Evolutionary conservation across 2,888 invertebrate species (phyloP).

Genomic region (Bibio marci): DNA sequence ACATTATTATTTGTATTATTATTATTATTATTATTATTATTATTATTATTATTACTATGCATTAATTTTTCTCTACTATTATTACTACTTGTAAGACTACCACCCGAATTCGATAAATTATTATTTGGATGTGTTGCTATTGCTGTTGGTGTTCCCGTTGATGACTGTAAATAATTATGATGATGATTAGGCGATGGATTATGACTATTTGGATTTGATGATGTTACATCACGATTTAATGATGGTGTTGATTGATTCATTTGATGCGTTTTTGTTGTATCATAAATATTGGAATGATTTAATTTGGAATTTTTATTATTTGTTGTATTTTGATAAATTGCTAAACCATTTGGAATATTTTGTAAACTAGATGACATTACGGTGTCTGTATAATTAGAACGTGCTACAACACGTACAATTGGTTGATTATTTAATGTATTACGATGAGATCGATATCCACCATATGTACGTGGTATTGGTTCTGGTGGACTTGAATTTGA

Average conservation of each 20-base stretch:
- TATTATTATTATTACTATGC: no score
- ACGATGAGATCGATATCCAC: constrained; percentile 2
- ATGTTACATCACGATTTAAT: constrained; percentile 6
- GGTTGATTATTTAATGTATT: constrained; percentile 3
- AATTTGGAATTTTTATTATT: constrained; percentile 2
- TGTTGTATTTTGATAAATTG: constrained; percentile 16
- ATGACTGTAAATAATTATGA: no score
- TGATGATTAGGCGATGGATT: constrained; percentile 3
- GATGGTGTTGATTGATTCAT: constrained; percentile 13
- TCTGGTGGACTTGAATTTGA: constrained; percentile 23
- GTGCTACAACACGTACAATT: constrained; percentile 17
- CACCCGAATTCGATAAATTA: no score
- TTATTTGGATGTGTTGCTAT: no score
- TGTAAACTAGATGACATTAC: constrained; percentile 29
- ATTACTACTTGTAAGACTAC: no score
- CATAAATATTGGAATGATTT: constrained; percentile 8
- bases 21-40: no score
- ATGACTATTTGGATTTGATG: constrained; percentile 1
- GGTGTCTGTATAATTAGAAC: constrained; percentile 27
- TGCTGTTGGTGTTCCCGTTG: no score
- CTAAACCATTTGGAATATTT: constrained; percentile 29
- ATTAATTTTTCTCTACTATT: no score
- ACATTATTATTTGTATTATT: constrained; percentile 4
- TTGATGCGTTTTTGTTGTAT: constrained; percentile 12
- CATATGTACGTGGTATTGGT: constrained; percentile 20